These are phyloP conservation scores for Tarsius wallacei DNA, from an alignment of 2,797 vertebrate species.

Conservation along the genomic window DNA sequence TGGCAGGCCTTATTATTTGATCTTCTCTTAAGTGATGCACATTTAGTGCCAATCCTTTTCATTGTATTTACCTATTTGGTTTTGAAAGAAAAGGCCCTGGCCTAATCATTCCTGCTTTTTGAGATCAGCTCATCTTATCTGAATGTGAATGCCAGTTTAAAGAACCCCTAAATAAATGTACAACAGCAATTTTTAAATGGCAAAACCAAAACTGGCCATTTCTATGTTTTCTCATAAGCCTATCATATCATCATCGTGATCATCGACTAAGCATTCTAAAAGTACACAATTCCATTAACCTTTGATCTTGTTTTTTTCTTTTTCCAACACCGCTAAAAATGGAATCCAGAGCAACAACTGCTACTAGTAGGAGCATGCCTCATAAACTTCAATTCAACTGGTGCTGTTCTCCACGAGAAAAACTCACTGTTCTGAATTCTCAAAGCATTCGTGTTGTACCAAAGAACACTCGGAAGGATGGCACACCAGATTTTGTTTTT, in stretches of 20 bases:
- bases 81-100: background rate
- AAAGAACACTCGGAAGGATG: conserved; percentile 57
- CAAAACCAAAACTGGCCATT: background rate
- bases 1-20: background rate
- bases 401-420: conserved; percentile 63
- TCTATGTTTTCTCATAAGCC: background rate
- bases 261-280: background rate
- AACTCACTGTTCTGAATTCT: conserved; percentile 70
- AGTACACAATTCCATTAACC: background rate
- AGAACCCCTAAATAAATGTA: conserved; percentile 1
- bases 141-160: background rate
- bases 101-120: conserved; percentile 53
- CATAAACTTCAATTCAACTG: conserved; percentile 25
- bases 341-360: conserved; percentile 63
- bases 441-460: conserved; percentile 50
- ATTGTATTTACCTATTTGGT: conserved; percentile 43
- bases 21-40: conserved; percentile 39
- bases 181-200: conserved; percentile 30
- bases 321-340: conserved; percentile 26
- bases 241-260: background rate
- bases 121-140: conserved; percentile 60
- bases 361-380: background rate
- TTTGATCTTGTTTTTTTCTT: background rate
- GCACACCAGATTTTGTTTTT: conserved; percentile 50
- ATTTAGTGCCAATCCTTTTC: conserved; percentile 37